Conservation (phyloP, 1,140 invertebrate genomes). For the Trachymyrmex cornetzi region DNA sequence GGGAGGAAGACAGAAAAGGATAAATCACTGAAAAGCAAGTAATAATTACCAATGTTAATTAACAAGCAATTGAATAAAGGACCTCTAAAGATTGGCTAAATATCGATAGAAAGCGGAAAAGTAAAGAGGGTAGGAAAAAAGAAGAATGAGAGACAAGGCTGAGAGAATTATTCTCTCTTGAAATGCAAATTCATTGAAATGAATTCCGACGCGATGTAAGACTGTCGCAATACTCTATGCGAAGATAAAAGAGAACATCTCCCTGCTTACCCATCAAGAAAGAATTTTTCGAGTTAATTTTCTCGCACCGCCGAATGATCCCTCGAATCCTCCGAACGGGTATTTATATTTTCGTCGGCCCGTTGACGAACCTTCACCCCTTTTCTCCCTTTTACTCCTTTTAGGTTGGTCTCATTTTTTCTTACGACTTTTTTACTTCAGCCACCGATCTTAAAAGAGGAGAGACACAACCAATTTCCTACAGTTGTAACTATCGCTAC, state of each 20-base stretch:
- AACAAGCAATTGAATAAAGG: conserved; percentile 74
- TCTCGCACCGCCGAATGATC: conserved; percentile 67
- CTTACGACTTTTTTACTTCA: background rate
- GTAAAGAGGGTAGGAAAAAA: background rate
- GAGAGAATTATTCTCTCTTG: conserved; percentile 64
- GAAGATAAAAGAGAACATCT: conserved; percentile 39
- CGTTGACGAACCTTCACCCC: conserved; percentile 29
- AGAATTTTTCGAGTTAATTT: conserved; percentile 78
- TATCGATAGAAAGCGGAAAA: conserved; percentile 1
- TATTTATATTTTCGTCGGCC: conserved; percentile 75
- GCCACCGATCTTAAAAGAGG: conserved; percentile 17
- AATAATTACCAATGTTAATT: conserved; percentile 72
- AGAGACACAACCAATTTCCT: conserved; percentile 10
- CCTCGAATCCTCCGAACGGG: conserved; percentile 39
- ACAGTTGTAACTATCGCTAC: conserved; percentile 12
- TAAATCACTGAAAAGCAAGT: background rate
- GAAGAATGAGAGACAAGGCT: conserved; percentile 33
- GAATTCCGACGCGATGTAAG: conserved; percentile 80
- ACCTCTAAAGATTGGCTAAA: conserved; percentile 63
- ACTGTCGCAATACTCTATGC: conserved; percentile 73
- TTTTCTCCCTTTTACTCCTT: background rate
- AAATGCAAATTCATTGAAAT: conserved; percentile 82
- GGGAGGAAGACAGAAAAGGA: background rate
- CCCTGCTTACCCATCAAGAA: conserved; percentile 43
- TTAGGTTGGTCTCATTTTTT: background rate